Base-by-base conservation (phyloP, 2,888 invertebrate genomes). In the Sepioteuthis lessoniana region DNA sequence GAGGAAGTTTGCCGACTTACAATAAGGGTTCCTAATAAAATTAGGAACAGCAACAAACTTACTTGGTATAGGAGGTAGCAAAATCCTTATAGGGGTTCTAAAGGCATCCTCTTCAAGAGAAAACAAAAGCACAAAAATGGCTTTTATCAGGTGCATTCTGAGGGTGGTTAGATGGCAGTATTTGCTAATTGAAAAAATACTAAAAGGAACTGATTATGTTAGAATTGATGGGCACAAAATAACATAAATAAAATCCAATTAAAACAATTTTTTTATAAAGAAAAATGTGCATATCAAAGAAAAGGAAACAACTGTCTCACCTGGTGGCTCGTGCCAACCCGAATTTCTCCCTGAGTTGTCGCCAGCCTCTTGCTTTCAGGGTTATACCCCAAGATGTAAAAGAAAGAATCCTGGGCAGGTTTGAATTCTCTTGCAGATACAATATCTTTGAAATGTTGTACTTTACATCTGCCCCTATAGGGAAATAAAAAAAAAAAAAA, bases 271-370 rank as follows among this genome's bases (percentile, higher is more conserved):
- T n/a, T 76, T n/a, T n/a, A n/a, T 16, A 19, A 55, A 55, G 25
- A 55, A 55, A 35, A n/a, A 76, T 76, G 1, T n/a, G 1, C 76
- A 76, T 76, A 5, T 76, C n/a, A 76, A 76, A 76, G n/a, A n/a
- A 76, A n/a, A 25, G 42, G 42, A 42, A 55, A 35, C n/a, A n/a
- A n/a, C n/a, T 7, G n/a, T 42, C 92, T 92, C 94, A 96, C 98
- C 97, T 98, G 98, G 96, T 98, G 98, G 96, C 97, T 97, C 95
- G 97, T 97, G 95, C 98, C 98, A 94, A 98, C 98, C 96, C 98
- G 97, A 95, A 98, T 98, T 97, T 98, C 98, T 94, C 98, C 98
- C 97, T 98, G 98, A 94, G 97, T 97, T 96, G 97, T 97, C 96
- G 98, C 98, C 97, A 98, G 97, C 95, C 96, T 97, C 96, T 97